Conservation (phyloP, 2,888 invertebrate genomes). For the Nasonia oneida region DNA sequence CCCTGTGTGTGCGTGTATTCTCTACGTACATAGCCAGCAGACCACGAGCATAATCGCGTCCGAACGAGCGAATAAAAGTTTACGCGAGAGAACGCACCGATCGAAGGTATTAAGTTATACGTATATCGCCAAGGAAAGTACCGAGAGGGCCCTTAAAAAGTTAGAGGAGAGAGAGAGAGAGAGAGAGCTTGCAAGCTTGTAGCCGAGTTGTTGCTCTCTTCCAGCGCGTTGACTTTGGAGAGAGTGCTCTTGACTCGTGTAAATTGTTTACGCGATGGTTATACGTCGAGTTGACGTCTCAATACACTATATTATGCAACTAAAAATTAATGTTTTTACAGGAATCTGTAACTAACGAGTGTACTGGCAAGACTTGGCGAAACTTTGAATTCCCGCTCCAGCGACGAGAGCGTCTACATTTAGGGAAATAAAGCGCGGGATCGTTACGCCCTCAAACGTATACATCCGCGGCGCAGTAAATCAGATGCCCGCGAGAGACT, state of each 20-base stretch:
- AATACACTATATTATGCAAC: background rate
- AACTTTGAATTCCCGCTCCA: background rate
- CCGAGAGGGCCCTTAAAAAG: constrained; percentile 12
- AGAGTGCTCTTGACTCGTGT: background rate
- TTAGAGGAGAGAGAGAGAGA: background rate
- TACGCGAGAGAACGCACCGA: constrained; percentile 37
- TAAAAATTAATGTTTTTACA: too few species aligned
- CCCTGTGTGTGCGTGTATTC: background rate
- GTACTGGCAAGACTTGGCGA: too few species aligned
- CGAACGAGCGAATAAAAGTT: constrained; percentile 51
- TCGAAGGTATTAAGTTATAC: background rate
- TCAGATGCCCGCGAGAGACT: background rate
- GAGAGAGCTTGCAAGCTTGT: background rate
- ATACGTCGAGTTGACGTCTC: background rate
- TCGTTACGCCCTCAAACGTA: background rate
- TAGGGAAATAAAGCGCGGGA: too few species aligned
- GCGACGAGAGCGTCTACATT: background rate
- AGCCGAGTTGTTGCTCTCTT: background rate
- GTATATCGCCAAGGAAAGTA: background rate
- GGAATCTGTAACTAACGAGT: too few species aligned
- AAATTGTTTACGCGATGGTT: background rate
- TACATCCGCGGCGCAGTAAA: background rate
- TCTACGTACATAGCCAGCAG: background rate
- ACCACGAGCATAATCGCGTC: constrained; percentile 23
- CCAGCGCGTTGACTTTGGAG: background rate